Evolutionary conservation across 2,797 vertebrate species (phyloP), one percentile per base, ranked within the genome.

Genomic region (Rhinogobio ventralis): DNA sequence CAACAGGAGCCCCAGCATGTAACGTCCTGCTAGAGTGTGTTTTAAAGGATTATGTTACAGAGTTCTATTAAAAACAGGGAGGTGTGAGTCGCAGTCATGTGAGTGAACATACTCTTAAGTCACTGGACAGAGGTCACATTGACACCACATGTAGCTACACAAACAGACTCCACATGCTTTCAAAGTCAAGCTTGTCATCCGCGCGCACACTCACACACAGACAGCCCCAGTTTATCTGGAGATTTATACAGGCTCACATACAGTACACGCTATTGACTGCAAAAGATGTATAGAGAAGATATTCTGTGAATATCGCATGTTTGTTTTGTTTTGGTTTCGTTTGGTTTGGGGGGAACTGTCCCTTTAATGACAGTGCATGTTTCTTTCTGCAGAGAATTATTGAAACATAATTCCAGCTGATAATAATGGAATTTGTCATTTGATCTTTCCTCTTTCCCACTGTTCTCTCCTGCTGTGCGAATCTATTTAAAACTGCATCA

Each of bases 401-500:
- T 75, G 6, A 66, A 64, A n/a, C 15, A 55, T 42, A 42, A 45
- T 33, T 0, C 42, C 11, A 72, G 25, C 67, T 72, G 39, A 11
- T 30, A 39, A 36, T 42, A 46, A 71, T 69, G 15, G 20, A 77
- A 68, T 72, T 88, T 49, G 60, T 64, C 5, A 55, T 60, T 67
- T 68, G 66, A 84, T 83, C 57, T 72, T 71, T 64, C 45, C 71
- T 62, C 85, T 82, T 85, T 45, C 82, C 68, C 25, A 20, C 75
- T 78, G 39, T 76, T 69, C 55, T 81, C 33, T 89, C 60, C 76
- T 87, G 15, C 71, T 85, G n/a, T 69, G 71, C 84, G 36, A 68
- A 33, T 86, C 73, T 49, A 10, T 82, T 86, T 90, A 88, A 90
- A 90, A 86, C 85, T 89, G 88, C 87, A 83, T 88, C 83, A 89